Base-by-base conservation (phyloP, 2,113 vertebrate species). In the Abramis brama region DNA sequence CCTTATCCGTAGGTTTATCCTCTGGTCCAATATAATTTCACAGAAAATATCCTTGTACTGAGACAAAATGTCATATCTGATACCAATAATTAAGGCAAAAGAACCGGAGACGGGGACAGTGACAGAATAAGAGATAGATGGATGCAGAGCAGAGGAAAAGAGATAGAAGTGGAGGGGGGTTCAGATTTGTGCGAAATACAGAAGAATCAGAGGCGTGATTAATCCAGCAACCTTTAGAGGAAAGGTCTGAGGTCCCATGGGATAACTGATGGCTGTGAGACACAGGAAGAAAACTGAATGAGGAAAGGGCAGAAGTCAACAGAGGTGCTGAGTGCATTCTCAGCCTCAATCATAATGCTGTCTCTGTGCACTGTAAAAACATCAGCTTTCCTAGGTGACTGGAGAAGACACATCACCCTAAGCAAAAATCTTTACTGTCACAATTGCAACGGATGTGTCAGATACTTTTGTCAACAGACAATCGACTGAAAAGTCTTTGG, bases 161-260 rank as follows among this genome's bases (percentile, higher is more conserved):
- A 79, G 77, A 86, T 36, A 47, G 79, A 85, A 86, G 84, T 91
- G 19, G 85, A 91, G 91, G 84, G 66, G 7, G 15, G n/a, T 7
- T 5, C 45, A 59, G 66, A 59, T 73, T 43, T 73, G 80, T 59
- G 66, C 39, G 66, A 59, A 73, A 73, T 73, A 55, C 68, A 73
- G 8, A 13, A 3, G 85, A 93, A 91, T 93, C 93, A 91, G 87
- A 88, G 78, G 90, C 79, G 86, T 93, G 91, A 94, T 92, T 93
- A 93, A 94, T 94, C 90, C 90, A 92, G 93, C 92, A 94, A 93
- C 92, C 93, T 93, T 94, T 92, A 91, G 92, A 90, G 91, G 91
- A 86, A 94, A 93, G 91, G 93, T 93, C 93, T 90, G 89, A 86
- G 89, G 91, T 92, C 90, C 83, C 0, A 57, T 13, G 88, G 91